These are phyloP conservation scores for Papilio dardanus DNA, from an alignment of 1,140 invertebrate species.

Conservation along the genomic window DNA sequence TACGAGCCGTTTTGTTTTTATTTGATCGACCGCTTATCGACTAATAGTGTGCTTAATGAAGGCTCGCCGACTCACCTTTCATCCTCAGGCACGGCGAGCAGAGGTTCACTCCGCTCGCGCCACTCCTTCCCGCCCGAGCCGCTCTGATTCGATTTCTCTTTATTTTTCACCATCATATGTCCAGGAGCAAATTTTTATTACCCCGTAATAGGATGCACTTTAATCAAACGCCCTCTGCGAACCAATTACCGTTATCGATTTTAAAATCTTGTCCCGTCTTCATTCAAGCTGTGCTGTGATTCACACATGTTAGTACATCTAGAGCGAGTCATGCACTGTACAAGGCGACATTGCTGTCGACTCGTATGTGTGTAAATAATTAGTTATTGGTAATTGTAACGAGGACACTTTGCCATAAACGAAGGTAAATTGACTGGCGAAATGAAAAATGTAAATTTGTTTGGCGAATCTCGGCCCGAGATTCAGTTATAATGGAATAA, in stretches of 20 bases:
- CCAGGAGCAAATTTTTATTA: constrained; percentile 37
- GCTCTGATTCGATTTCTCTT: constrained; percentile 71
- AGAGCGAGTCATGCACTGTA: constrained; percentile 56
- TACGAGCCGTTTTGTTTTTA: constrained; percentile 58
- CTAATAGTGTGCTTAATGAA: constrained; percentile 73
- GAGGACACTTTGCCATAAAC: constrained; percentile 41
- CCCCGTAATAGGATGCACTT: constrained; percentile 35
- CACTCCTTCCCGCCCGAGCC: constrained; percentile 57
- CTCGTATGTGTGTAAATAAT: constrained; percentile 60
- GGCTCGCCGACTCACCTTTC: constrained; percentile 71
- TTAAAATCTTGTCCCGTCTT: constrained; percentile 34
- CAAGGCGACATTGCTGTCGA: constrained; percentile 40
- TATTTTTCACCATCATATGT: constrained; percentile 67
- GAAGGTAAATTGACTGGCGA: constrained; percentile 24
- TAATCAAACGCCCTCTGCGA: constrained; percentile 30
- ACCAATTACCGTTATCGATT: constrained; percentile 27
- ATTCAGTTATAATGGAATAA: constrained; percentile 1
- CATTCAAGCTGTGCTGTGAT: not conserved
- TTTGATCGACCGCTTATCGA: constrained; percentile 60
- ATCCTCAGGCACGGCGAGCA: constrained; percentile 73
- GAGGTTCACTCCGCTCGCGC: constrained; percentile 67
- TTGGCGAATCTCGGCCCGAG: not conserved
- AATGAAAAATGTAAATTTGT: constrained; percentile 30
- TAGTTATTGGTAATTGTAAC: constrained; percentile 59
- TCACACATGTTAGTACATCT: constrained; percentile 49